Conservation (phyloP, 2,888 invertebrate genomes). For the Eupelmus urozonus region DNA sequence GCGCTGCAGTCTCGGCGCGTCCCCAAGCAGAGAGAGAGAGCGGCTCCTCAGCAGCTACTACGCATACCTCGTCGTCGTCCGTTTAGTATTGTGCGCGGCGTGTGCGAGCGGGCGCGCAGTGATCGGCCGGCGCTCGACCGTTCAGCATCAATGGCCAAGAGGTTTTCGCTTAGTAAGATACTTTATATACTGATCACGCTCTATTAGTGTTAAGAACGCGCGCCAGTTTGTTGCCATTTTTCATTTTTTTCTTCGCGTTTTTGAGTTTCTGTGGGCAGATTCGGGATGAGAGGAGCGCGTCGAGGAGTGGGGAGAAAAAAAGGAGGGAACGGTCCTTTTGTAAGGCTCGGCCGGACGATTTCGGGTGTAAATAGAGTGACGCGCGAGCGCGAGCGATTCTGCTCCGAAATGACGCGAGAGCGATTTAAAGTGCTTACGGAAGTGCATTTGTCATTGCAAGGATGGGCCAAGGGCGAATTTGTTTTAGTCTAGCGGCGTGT, state of each 20-base stretch:
- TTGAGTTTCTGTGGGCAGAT: no score
- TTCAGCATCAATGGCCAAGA: slow-evolving; percentile 47
- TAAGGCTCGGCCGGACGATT: no score
- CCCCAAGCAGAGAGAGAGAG: no score
- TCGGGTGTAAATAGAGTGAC: no score
- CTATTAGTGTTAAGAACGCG: not conserved
- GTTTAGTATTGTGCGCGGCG: not conserved
- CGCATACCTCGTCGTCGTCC: no score
- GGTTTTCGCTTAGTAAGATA: slow-evolving; percentile 46
- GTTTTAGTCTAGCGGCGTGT: no score
- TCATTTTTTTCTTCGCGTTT: slow-evolving; percentile 4
- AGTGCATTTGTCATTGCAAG: no score
- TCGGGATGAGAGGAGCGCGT: not conserved
- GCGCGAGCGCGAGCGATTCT: no score
- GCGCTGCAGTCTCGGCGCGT: not conserved
- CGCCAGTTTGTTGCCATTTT: not conserved
- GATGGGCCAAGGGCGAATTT: no score
- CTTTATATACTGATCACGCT: not conserved
- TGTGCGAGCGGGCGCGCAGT: slow-evolving; percentile 1
- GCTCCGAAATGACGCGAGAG: no score
- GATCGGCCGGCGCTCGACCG: slow-evolving; percentile 35
- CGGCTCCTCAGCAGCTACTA: slow-evolving; percentile 1
- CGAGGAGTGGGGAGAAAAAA: not conserved
- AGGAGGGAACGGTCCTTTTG: no score
- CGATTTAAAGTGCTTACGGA: no score